Conservation (phyloP, 2,888 invertebrate species). For the Melinaea menophilus region DNA sequence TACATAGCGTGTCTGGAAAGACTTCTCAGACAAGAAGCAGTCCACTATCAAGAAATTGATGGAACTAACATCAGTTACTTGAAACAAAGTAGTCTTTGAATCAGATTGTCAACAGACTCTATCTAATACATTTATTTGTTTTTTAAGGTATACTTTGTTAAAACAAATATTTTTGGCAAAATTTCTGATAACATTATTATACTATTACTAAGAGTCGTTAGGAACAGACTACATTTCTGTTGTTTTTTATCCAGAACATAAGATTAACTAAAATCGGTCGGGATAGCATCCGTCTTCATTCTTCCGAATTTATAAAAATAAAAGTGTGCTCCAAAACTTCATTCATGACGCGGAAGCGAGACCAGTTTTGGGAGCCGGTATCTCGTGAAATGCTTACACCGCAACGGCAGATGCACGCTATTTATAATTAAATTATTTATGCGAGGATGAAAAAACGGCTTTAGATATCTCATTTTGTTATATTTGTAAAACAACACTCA, state of each 20-base stretch:
- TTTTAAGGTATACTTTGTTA: too few relatives aligned
- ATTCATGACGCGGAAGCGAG: slow-evolving; percentile 34
- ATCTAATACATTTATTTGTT: too few relatives aligned
- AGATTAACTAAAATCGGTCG: slow-evolving; percentile 14
- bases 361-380: slow-evolving; percentile 30
- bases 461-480: neutral
- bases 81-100: too few relatives aligned
- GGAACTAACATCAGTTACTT: too few relatives aligned
- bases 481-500: too few relatives aligned
- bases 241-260: slow-evolving; percentile 5
- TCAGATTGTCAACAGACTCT: too few relatives aligned
- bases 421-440: slow-evolving; percentile 30
- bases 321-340: slow-evolving; percentile 26
- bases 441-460: slow-evolving; percentile 7
- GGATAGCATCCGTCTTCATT: slow-evolving; percentile 35
- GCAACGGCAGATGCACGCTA: slow-evolving; percentile 30
- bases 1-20: too few relatives aligned
- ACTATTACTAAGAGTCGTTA: too few relatives aligned
- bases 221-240: neutral
- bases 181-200: too few relatives aligned
- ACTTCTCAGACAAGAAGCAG: too few relatives aligned
- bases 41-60: too few relatives aligned
- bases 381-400: slow-evolving; percentile 5
- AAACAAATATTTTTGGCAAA: too few relatives aligned
- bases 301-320: slow-evolving; percentile 32